phyloP scores from a whole-genome alignment of 2,113 vertebrate genomes.

The Sminthopsis crassicaudata region DNA sequence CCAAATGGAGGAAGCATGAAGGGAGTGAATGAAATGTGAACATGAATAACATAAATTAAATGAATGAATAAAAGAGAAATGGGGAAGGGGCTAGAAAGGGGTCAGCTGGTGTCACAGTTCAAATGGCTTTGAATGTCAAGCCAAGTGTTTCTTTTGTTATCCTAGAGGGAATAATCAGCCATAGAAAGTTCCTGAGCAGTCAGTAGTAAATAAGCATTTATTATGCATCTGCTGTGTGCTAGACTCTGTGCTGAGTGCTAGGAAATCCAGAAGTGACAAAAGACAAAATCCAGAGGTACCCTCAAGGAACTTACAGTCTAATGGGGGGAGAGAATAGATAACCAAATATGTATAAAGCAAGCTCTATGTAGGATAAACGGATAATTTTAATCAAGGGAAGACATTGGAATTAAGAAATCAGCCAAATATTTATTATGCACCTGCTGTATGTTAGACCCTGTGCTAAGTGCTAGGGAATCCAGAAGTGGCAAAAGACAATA shows the following conservation, averaged over 20 bases:
- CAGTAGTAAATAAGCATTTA: neutral
- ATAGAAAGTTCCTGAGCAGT: neutral
- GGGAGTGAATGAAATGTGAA: neutral
- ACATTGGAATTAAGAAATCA: neutral
- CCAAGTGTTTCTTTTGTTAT: neutral
- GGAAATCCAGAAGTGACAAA: neutral
- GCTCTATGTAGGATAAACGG: no score
- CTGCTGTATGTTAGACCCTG: no score
- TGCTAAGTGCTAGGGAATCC: no score
- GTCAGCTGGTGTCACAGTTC: neutral
- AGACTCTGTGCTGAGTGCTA: no score
- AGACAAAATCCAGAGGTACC: neutral
- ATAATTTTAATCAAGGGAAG: neutral
- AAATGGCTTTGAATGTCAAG: neutral
- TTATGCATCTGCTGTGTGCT: neutral
- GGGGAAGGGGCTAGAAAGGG: neutral
- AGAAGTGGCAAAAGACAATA: no score
- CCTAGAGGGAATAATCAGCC: neutral
- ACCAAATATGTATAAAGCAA: no score
- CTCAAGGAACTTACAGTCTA: neutral
- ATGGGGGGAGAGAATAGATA: neutral
- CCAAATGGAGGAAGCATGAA: neutral
- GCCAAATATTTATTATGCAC: no score
- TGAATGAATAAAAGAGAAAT: neutral
- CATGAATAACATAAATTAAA: neutral